Base-by-base conservation (phyloP, 2,113 vertebrate genomes). In the Condylura cristata region DNA sequence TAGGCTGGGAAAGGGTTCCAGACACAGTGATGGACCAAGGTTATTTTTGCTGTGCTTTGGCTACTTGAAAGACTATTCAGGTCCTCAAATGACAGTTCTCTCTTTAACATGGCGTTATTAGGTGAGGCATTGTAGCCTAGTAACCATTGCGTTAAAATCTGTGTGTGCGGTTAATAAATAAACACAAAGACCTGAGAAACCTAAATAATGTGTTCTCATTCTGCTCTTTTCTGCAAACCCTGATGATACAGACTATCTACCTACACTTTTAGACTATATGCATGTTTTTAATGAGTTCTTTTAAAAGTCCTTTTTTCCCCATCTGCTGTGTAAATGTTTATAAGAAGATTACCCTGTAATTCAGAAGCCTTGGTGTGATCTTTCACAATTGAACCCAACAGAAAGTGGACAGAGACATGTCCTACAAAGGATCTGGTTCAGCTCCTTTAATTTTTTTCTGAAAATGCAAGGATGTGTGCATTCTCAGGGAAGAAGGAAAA, bases 401-500 rank as follows among this genome's bases (percentile, higher is more conserved):
- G 5, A 85, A 72, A 95, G 53, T 2, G 68, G 58, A 72, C 93
- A 92, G 84, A 2, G 74, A 68, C 92, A 44, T 34, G 82, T 92
- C 94, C 96, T 78, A 85, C 94, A 65, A 34, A 79, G 58, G 68
- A 71, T 87, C 13, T 94, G 76, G 83, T 70, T 60, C 72, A 61
- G 39, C 41, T n/a, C n/a, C n/a, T n/a, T n/a, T n/a, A 17, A 39
- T 68, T 37, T 95, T 96, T 94, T 97, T 95, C 94, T 82, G 94
- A 60, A 96, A 95, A 91, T 78, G 95, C 92, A 93, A 92, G 93
- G 98, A 97, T 96, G 96, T 98, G 98, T 98, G 98, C 98, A 96
- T 97, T 98, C 98, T 96, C 97, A 65, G 56, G 86, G 74, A 68
- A 46, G 72, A 68, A 86, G 72, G 85, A 96, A 97, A 97, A 97